Percentiles rank a stretch among this genome's conserved stretches.
Evolutionary conservation across 2,888 invertebrate genomes (phyloP).

Genomic region (Aradus depressus): DNA sequence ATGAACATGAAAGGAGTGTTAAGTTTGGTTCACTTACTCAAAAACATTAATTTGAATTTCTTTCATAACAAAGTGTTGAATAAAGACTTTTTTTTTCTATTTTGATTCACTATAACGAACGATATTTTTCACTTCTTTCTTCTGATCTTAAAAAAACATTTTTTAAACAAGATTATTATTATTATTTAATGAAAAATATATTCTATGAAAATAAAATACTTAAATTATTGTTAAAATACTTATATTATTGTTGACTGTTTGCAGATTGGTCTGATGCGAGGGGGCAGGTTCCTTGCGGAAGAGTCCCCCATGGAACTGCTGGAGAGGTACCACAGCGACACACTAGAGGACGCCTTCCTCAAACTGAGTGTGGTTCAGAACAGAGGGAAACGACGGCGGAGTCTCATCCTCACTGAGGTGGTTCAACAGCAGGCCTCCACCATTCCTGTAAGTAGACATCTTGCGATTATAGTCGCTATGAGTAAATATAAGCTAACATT

Average conservation of each 20-base stretch:
- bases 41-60: too few species aligned
- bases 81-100: too few species aligned
- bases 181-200: too few species aligned
- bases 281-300: conserved; percentile 73
- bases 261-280: conserved; percentile 72
- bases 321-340: conserved; percentile 57
- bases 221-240: background rate
- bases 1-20: too few species aligned
- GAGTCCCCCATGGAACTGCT: conserved; percentile 64
- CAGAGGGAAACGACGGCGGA: conserved; percentile 65
- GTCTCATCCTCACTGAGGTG: conserved; percentile 67
- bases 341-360: conserved; percentile 68
- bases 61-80: too few species aligned
- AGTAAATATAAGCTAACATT: background rate
- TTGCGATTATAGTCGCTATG: background rate
- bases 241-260: conserved; percentile 20
- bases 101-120: too few species aligned
- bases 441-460: conserved; percentile 35
- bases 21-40: too few species aligned
- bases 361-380: conserved; percentile 71
- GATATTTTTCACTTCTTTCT: too few species aligned
- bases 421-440: conserved; percentile 37
- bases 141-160: too few species aligned
- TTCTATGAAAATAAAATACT: too few species aligned
- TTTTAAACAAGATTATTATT: too few species aligned